A percentile compares a stretch with the other conserved stretches of the same genome.
These are phyloP conservation scores for Drosophila setifemur DNA, from an alignment of 1,140 invertebrate genomes.

Conservation along the genomic window DNA sequence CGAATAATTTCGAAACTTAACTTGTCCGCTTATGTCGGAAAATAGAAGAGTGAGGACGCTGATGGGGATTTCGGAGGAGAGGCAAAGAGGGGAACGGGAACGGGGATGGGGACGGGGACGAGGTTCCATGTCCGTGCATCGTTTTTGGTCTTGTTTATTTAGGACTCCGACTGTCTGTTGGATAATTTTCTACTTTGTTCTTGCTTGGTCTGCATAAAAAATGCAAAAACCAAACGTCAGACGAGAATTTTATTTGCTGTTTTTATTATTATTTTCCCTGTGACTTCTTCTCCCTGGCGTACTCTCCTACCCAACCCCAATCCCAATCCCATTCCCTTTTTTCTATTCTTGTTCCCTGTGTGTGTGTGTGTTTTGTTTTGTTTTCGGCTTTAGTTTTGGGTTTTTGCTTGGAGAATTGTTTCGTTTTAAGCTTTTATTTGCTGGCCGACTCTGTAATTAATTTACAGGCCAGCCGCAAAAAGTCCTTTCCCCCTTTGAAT, in stretches of 20 bases:
- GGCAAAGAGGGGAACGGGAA: too few species aligned
- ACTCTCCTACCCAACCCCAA: background rate
- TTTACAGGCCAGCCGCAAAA: constrained; percentile 54
- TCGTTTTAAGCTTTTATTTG: constrained; percentile 37
- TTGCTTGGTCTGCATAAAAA: constrained; percentile 63
- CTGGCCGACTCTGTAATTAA: constrained; percentile 62
- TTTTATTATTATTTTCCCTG: constrained; percentile 36
- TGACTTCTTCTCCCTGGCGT: constrained; percentile 5
- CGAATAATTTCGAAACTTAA: constrained; percentile 62
- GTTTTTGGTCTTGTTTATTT: constrained; percentile 77
- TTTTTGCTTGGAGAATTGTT: constrained; percentile 45
- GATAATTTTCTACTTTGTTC: constrained; percentile 56
- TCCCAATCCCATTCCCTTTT: background rate
- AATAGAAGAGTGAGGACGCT: too few species aligned
- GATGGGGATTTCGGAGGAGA: background rate
- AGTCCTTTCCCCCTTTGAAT: constrained; percentile 30
- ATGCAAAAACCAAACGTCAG: constrained; percentile 60
- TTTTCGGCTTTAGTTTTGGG: constrained; percentile 14
- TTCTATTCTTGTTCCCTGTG: background rate
- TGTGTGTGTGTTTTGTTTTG: constrained; percentile 13
- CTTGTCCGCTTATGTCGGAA: constrained; percentile 44
- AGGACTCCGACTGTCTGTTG: constrained; percentile 59
- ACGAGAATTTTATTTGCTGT: constrained; percentile 52
- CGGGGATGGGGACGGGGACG: background rate
- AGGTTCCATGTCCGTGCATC: constrained; percentile 53